These are phyloP conservation scores for Adelges cooleyi DNA, from an alignment of 1,140 invertebrate species.

Conservation along the genomic window DNA sequence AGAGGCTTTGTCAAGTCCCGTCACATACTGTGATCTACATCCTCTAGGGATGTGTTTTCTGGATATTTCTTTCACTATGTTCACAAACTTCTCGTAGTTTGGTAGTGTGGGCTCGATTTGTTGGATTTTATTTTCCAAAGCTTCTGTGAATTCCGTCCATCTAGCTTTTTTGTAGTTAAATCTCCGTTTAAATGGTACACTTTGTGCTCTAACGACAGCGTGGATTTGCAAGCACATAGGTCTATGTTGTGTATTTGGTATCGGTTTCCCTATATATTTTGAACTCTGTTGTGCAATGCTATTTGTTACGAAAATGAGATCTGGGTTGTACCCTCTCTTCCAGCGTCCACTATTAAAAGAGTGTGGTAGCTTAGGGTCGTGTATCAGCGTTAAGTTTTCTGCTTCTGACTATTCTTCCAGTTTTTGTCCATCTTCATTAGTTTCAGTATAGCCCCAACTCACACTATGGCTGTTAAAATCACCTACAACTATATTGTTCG, in stretches of 20 bases:
- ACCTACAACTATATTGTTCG: too few relatives aligned
- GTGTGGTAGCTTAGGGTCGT: not conserved
- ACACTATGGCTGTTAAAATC: slow-evolving; percentile 12
- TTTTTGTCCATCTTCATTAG: slow-evolving; percentile 14
- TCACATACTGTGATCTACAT: too few relatives aligned
- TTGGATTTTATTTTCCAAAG: not conserved
- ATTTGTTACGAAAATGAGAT: slow-evolving; percentile 15
- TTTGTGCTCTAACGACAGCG: not conserved
- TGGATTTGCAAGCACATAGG: slow-evolving; percentile 11
- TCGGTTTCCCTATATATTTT: slow-evolving; percentile 9
- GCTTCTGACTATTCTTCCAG: slow-evolving; percentile 11
- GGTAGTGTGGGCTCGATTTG: too few relatives aligned
- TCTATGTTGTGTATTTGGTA: slow-evolving; percentile 20
- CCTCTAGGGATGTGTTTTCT: too few relatives aligned
- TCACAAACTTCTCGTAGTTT: too few relatives aligned
- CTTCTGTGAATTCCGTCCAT: not conserved
- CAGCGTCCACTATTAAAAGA: slow-evolving; percentile 16
- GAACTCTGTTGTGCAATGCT: not conserved
- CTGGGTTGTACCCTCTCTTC: slow-evolving; percentile 13
- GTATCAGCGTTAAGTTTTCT: slow-evolving; percentile 8
- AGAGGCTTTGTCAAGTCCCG: too few relatives aligned
- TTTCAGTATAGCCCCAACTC: slow-evolving; percentile 17
- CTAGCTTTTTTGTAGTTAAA: slow-evolving; percentile 26
- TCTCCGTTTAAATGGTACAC: slow-evolving; percentile 2
- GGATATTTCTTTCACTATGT: too few relatives aligned